Base-by-base conservation (phyloP, 2,113 vertebrate genomes). In the Hiodon tergisus region DNA sequence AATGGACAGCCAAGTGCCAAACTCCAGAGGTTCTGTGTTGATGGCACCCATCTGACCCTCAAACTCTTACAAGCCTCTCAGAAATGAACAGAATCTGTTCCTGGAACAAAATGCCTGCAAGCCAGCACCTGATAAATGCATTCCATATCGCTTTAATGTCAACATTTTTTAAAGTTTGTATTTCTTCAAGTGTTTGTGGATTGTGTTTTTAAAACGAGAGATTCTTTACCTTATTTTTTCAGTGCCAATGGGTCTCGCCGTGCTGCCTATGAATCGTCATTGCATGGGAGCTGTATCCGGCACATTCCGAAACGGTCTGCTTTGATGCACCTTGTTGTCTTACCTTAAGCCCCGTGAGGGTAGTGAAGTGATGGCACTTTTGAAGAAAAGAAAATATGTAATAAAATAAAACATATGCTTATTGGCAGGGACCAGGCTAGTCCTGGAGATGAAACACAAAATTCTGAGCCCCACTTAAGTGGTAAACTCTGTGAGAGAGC, bases 161-260 rank as follows among this genome's bases (percentile, higher is more conserved):
- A 13, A 54, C 3, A 14, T 74, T 14, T 54, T 75, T 75, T 75
- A 17, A 75, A 67, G 73, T 85, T 88, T 89, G 85, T 89, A 81
- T 87, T 88, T 87, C 81, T 84, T 80, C 72, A 88, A 88, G 86
- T 86, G 84, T 85, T 86, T 88, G 86, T 86, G 86, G 63, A 75
- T 76, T n/a, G 59, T 52, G 60, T 76, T 70, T 70, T 71, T 59
- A 69, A 71, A 76, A 13, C 47, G 58, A 71, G 46, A 17, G 9
- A 63, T 11, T 46, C 14, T 68, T 75, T 75, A 75, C 47, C 54
- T 47, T 50, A 57, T 75, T 71, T 14, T 75, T 53, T 53, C 62
- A 66, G 73, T 57, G 48, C 59, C 68, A 16, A 67, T 69, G 67
- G 67, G 52, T 65, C 67, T 46, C 16, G 52, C 17, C 46, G 60